Conservation (phyloP, 2,888 invertebrate genomes). For the Hyposoter dolosus region DNA sequence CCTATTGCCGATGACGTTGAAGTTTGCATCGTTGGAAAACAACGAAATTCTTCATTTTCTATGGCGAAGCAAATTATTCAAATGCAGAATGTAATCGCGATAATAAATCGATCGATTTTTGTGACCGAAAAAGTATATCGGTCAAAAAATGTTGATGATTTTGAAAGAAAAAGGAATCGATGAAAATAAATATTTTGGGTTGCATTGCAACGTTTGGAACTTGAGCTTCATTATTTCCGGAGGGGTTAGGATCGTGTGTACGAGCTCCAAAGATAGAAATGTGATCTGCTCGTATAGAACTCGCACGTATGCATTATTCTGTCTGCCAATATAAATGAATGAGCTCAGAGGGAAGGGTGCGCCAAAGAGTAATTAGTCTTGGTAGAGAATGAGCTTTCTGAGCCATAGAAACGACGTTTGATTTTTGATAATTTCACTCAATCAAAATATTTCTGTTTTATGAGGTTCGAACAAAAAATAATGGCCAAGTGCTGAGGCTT, state of each 20-base stretch:
- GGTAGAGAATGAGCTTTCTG: conserved; percentile 77
- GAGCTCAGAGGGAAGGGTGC: conserved; percentile 69
- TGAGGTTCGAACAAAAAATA: background rate
- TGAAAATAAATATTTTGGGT: background rate
- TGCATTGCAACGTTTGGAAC: no score
- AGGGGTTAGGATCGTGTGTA: background rate
- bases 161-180: no score
- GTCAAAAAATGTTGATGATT: background rate
- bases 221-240: background rate
- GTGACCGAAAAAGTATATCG: no score
- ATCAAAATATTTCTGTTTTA: background rate
- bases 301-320: conserved; percentile 51
- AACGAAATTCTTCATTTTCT: no score
- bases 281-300: conserved; percentile 28
- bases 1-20: no score
- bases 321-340: conserved; percentile 71
- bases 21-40: no score
- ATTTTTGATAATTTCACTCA: background rate
- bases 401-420: conserved; percentile 29
- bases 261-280: conserved; percentile 47
- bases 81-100: no score
- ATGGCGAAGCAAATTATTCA: no score
- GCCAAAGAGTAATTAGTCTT: conserved; percentile 82
- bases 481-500: background rate
- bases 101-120: no score